Evolutionary conservation across 2,113 vertebrate species (phyloP).

Genomic region (Erythrolamprus reginae): DNA sequence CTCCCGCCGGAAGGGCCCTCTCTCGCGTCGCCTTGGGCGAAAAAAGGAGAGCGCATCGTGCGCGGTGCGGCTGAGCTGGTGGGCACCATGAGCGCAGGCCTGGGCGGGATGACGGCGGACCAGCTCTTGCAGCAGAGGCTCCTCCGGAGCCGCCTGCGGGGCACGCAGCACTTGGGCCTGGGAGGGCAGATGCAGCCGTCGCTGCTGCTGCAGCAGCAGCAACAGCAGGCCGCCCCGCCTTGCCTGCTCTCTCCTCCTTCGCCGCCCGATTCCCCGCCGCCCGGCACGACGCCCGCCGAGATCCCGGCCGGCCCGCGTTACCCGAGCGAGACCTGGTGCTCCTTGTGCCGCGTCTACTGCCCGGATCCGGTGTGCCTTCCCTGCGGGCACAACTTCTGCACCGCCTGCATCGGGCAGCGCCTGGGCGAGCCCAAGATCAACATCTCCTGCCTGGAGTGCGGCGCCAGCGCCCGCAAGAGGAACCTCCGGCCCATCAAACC

Average conservation of each 20-base stretch:
- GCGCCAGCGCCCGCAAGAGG: conserved; percentile 14
- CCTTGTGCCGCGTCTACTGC: conserved; percentile 29
- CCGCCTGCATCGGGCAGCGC: conserved; percentile 25
- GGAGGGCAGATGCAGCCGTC: not conserved
- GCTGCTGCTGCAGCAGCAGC: too few relatives aligned
- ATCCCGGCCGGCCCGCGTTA: conserved; percentile 17
- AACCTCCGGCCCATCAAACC: conserved; percentile 22
- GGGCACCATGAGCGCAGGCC: not conserved
- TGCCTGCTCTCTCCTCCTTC: not conserved
- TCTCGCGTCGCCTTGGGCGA: not conserved
- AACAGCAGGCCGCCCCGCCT: not conserved
- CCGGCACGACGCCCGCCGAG: conserved; percentile 21
- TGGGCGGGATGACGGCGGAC: conserved; percentile 15
- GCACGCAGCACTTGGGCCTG: not conserved
- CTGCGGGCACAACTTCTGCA: conserved; percentile 29
- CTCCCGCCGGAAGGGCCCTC: not conserved
- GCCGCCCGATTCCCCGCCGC: conserved; percentile 10
- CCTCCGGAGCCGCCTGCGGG: conserved; percentile 20
- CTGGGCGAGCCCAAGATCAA: conserved; percentile 1
- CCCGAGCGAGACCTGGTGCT: conserved; percentile 27
- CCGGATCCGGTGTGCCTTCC: conserved; percentile 22
- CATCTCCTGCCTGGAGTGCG: conserved; percentile 33
- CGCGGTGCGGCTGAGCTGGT: not conserved
- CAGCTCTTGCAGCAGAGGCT: conserved; percentile 21
- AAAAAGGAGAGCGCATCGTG: not conserved